Evolutionary conservation across 1,140 invertebrate genomes (phyloP).

Genomic region (Pseudomyrmex pallidus): DNA sequence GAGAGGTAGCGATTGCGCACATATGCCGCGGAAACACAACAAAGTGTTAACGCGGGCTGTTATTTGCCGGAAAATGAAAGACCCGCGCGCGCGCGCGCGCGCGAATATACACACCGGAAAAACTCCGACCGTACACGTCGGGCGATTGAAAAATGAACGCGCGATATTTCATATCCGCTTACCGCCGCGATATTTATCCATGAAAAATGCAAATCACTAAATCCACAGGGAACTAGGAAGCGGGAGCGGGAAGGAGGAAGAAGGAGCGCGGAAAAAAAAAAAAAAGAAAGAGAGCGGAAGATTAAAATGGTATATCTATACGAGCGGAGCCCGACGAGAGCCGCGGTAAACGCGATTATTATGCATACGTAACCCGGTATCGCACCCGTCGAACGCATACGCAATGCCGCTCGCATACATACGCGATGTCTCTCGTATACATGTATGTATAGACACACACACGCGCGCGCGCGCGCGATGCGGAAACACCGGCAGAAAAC

Average conservation of each 20-base stretch:
- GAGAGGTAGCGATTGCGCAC: background rate
- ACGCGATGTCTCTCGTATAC: slow-evolving; percentile 46
- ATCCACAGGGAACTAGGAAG: slow-evolving; percentile 16
- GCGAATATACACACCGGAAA: background rate
- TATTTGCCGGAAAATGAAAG: background rate
- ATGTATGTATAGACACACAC: slow-evolving; percentile 51
- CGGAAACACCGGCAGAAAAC: slow-evolving; percentile 51
- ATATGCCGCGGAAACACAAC: background rate
- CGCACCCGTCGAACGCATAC: slow-evolving; percentile 67
- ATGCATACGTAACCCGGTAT: slow-evolving; percentile 73
- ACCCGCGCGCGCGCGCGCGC: no score
- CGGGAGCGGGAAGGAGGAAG: background rate
- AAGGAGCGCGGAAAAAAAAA: background rate
- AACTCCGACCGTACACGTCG: slow-evolving; percentile 1
- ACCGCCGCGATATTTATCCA: background rate
- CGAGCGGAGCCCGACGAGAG: slow-evolving; percentile 10
- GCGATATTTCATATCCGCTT: background rate
- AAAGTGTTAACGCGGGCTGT: slow-evolving; percentile 14
- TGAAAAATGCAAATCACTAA: slow-evolving; percentile 42
- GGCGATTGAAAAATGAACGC: background rate
- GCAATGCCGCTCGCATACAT: slow-evolving; percentile 54
- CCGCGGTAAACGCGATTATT: slow-evolving; percentile 51
- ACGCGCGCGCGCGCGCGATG: slow-evolving; percentile 44
- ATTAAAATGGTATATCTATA: slow-evolving; percentile 50
- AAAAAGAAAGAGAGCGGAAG: slow-evolving; percentile 6